Evolutionary conservation across 2,113 vertebrate genomes (phyloP).

Genomic region (Pithys albifrons): DNA sequence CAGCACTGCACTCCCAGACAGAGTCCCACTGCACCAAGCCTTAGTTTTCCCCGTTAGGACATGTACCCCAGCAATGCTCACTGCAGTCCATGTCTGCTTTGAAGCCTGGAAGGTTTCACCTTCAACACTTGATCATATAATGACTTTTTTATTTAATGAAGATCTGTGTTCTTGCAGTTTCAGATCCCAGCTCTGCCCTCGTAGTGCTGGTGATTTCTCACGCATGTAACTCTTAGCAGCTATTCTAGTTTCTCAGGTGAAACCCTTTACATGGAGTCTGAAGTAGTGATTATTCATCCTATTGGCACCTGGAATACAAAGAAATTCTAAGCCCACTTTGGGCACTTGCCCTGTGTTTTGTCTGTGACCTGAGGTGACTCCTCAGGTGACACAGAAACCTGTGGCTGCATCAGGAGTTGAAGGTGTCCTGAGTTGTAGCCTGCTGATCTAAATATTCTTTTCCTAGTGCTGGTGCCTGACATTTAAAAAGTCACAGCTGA

Average conservation of each 20-base stretch:
- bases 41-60: background rate
- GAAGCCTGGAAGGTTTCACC: background rate
- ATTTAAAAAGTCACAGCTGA: background rate
- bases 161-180: background rate
- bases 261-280: background rate
- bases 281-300: background rate
- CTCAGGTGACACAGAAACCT: background rate
- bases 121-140: background rate
- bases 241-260: background rate
- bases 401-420: background rate
- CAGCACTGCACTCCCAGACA: rapidly evolving
- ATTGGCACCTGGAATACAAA: background rate
- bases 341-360: background rate
- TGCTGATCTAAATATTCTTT: background rate
- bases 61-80: background rate
- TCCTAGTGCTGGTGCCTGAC: background rate
- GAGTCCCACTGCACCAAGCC: background rate
- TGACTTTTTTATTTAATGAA: background rate
- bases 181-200: background rate
- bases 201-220: background rate
- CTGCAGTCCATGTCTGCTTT: background rate
- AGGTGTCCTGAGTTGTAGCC: background rate
- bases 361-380: background rate
- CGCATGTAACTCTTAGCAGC: background rate
- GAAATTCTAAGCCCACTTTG: background rate